These are phyloP conservation scores for Papilio polytes DNA, from an alignment of 1,140 invertebrate genomes.

Conservation along the genomic window DNA sequence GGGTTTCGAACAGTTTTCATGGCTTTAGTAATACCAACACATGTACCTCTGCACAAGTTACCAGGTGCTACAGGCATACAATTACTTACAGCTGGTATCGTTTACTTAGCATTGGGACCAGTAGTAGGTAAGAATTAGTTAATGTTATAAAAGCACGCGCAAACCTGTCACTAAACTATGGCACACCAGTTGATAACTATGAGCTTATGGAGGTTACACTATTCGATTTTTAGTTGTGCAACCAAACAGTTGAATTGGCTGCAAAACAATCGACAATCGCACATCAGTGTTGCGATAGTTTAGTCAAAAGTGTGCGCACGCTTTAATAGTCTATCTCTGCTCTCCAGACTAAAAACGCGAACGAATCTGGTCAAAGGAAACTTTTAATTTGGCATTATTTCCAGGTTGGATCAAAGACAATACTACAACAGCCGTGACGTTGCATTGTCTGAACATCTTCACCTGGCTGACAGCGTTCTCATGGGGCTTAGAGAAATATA, in stretches of 20 bases:
- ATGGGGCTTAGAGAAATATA: constrained; percentile 84
- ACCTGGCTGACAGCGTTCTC: constrained; percentile 85
- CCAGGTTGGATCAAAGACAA: constrained; percentile 86
- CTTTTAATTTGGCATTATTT: constrained; percentile 44
- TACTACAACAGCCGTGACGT: constrained; percentile 83
- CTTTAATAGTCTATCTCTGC: too few species aligned
- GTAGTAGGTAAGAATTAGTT: constrained; percentile 81
- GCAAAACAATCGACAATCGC: too few species aligned
- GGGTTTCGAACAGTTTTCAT: constrained; percentile 87
- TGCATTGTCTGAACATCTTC: constrained; percentile 87
- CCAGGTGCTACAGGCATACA: constrained; percentile 87
- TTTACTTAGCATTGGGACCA: constrained; percentile 84
- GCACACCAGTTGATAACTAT: too few species aligned
- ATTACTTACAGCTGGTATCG: constrained; percentile 85
- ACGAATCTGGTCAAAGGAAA: too few species aligned
- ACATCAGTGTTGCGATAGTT: too few species aligned
- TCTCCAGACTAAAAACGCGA: too few species aligned
- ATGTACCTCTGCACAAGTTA: constrained; percentile 86
- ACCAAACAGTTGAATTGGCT: too few species aligned
- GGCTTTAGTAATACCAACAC: constrained; percentile 86
- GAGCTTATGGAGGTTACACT: too few species aligned
- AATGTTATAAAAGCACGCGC: neutral
- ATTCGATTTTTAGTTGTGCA: too few species aligned
- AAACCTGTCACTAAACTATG: too few species aligned
- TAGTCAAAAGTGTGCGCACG: too few species aligned